Evolutionary conservation across 2,113 vertebrate genomes (phyloP).

Genomic region (Sinocyclocheilus maitianheensis): DNA sequence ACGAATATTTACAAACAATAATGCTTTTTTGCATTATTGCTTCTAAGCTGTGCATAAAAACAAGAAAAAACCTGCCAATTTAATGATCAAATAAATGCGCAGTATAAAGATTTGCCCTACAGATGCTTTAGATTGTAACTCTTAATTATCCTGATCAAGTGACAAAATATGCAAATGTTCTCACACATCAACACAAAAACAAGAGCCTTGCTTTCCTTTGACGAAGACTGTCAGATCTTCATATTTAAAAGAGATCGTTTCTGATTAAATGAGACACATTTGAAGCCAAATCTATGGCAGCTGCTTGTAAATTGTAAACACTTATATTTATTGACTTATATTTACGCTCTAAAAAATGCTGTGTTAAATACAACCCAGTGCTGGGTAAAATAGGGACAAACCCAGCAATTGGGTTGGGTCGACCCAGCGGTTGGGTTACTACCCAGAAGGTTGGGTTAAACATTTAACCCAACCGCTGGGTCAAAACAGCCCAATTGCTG

Average conservation of each 20-base stretch:
- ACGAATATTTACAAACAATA: not conserved
- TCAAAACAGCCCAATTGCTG: too few relatives aligned
- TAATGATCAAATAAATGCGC: not conserved
- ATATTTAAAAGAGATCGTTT: not conserved
- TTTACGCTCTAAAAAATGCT: too few relatives aligned
- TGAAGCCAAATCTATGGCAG: too few relatives aligned
- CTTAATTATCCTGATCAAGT: not conserved
- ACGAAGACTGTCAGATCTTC: not conserved
- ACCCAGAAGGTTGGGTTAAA: too few relatives aligned
- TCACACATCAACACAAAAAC: not conserved
- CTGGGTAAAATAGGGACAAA: too few relatives aligned
- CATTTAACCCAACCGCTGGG: too few relatives aligned
- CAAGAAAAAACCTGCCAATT: not conserved
- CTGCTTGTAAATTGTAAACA: too few relatives aligned
- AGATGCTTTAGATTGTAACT: constrained; percentile 60
- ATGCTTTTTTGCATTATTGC: not conserved
- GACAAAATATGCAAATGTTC: constrained; percentile 1
- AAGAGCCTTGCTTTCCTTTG: not conserved
- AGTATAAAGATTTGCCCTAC: constrained; percentile 53
- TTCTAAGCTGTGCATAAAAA: not conserved
- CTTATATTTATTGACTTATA: not conserved
- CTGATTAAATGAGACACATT: not conserved
- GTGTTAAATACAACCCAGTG: too few relatives aligned
- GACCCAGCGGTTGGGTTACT: too few relatives aligned
- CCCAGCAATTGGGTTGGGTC: too few relatives aligned